A percentile compares a stretch with the other conserved stretches of the same genome.
Conservation (phyloP, 2,113 vertebrate species). For the Sterrhoptilus dennistouni region DNA sequence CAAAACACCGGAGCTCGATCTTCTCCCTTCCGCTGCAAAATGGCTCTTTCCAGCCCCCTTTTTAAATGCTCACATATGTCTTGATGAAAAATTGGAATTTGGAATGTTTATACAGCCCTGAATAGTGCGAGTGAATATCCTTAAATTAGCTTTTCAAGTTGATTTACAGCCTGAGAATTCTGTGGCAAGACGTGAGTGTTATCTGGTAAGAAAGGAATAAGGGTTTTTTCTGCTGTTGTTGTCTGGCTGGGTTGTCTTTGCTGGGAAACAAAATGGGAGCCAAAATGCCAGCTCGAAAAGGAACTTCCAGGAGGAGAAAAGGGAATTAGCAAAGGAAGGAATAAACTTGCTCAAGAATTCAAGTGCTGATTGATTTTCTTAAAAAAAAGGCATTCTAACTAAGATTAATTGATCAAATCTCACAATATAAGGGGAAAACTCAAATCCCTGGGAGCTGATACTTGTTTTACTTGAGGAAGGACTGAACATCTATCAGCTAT, state of each 20-base stretch:
- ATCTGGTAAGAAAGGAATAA: slow-evolving; percentile 50
- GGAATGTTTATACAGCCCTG: slow-evolving; percentile 65
- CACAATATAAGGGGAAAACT: neutral
- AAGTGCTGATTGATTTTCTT: neutral
- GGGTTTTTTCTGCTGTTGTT: neutral
- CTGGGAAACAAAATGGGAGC: slow-evolving; percentile 50
- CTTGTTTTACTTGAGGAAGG: neutral
- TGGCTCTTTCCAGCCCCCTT: slow-evolving; percentile 36
- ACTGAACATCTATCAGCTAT: neutral
- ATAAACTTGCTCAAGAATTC: slow-evolving; percentile 6
- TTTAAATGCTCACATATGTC: slow-evolving; percentile 71
- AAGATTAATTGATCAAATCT: neutral
- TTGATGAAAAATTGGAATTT: slow-evolving; percentile 68
- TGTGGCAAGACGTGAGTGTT: slow-evolving; percentile 39
- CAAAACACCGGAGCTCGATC: slow-evolving; percentile 28
- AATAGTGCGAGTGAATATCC: slow-evolving; percentile 55
- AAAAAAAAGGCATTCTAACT: neutral
- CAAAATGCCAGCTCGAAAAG: slow-evolving; percentile 26
- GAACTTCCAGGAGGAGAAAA: neutral
- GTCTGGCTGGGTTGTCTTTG: neutral
- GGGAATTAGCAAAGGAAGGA: slow-evolving; percentile 23
- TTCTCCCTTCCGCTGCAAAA: slow-evolving; percentile 53
- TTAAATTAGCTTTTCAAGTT: slow-evolving; percentile 67
- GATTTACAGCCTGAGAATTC: slow-evolving; percentile 64
- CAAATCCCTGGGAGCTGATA: neutral